phyloP scores from a whole-genome alignment of 2,797 vertebrate genomes.

The Peromyscus aztecus region DNA sequence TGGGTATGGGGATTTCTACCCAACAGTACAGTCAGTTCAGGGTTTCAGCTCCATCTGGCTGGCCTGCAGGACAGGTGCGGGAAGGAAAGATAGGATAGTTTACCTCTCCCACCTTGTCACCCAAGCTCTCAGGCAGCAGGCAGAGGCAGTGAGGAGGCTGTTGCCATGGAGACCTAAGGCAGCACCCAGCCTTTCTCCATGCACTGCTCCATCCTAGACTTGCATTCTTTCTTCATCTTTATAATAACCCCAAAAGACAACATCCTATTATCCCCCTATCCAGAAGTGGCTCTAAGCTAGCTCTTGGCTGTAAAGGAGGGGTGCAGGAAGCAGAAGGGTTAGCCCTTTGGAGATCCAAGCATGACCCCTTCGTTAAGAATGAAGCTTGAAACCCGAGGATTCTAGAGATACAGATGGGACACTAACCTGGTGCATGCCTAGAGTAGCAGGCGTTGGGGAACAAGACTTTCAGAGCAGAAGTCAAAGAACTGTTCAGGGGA shows the following conservation, averaged over 20 bases:
- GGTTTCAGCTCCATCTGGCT: background rate
- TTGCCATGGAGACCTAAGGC: slow-evolving; percentile 57
- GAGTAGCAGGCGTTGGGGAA: background rate
- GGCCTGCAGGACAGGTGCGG: background rate
- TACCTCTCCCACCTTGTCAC: background rate
- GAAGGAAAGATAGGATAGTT: background rate
- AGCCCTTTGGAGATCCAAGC: background rate
- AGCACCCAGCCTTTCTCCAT: background rate
- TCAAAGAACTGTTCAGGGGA: background rate
- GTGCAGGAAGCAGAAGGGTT: background rate
- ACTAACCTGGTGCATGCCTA: background rate
- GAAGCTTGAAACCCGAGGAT: background rate
- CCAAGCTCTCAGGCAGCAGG: background rate
- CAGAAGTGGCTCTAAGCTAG: background rate
- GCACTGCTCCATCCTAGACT: background rate
- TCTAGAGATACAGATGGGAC: background rate
- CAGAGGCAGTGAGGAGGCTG: slow-evolving; percentile 18
- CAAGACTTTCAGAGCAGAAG: background rate
- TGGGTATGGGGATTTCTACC: background rate
- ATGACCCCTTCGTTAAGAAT: background rate
- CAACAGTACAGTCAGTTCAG: background rate
- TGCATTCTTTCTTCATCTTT: slow-evolving; percentile 34
- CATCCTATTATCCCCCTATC: background rate
- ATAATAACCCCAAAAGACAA: background rate
- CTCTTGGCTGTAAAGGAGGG: background rate